Evolutionary conservation across 2,888 invertebrate species (phyloP).

Genomic region (Drosophila pegasa): DNA sequence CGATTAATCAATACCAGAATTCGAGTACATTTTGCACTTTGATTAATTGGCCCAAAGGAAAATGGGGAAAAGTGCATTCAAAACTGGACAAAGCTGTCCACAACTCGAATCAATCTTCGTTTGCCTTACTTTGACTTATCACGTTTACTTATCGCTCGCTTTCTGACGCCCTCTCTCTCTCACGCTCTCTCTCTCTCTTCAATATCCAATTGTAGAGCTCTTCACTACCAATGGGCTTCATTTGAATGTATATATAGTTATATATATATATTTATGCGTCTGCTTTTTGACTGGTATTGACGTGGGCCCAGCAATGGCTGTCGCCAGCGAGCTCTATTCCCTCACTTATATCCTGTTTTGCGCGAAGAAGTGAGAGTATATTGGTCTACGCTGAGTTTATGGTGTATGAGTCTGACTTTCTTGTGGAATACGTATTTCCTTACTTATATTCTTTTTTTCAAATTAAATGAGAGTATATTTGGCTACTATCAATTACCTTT

Average conservation of each 20-base stretch:
- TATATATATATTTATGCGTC: conserved; percentile 12
- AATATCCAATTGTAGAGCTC: conserved; percentile 7
- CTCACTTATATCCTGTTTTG: not conserved
- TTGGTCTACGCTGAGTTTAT: too few relatives aligned
- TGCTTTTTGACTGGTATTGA: conserved; percentile 30
- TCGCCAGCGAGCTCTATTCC: conserved; percentile 19
- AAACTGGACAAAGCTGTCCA: conserved; percentile 63
- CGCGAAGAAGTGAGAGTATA: too few relatives aligned
- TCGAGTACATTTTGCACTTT: conserved; percentile 58
- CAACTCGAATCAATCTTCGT: conserved; percentile 77
- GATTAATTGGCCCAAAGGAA: conserved; percentile 60
- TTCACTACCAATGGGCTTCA: conserved; percentile 20
- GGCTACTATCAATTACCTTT: too few relatives aligned
- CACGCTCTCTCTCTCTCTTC: not conserved
- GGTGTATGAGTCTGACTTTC: too few relatives aligned
- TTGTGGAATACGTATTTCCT: too few relatives aligned
- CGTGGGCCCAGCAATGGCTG: conserved; percentile 35
- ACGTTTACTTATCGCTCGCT: conserved; percentile 31
- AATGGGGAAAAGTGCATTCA: conserved; percentile 60
- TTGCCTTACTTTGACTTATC: conserved; percentile 52
- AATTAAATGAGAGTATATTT: too few relatives aligned
- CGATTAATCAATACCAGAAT: conserved; percentile 68
- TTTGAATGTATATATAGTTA: conserved; percentile 13
- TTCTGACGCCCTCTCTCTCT: not conserved
- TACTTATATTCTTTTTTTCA: too few relatives aligned